Conservation (phyloP, 2,888 invertebrate genomes). For the Branchipolynoe longqiensis region DNA sequence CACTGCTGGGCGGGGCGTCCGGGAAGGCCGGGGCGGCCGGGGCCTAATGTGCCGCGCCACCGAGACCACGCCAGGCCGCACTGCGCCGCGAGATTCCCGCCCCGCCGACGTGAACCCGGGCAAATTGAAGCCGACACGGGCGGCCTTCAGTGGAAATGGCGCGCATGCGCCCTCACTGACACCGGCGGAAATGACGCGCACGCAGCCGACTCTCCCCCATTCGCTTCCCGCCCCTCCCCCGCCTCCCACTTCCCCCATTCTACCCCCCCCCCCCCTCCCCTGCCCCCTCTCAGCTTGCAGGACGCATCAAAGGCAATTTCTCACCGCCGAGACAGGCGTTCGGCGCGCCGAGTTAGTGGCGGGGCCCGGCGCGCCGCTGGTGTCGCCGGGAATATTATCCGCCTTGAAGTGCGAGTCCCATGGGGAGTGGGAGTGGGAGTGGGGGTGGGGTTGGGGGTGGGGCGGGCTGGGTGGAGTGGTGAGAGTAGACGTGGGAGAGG, state of each 20-base stretch:
- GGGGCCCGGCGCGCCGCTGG: neutral
- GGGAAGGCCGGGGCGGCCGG: neutral
- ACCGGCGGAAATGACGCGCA: slow-evolving; percentile 25
- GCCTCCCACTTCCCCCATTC: neutral
- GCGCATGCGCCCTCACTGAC: slow-evolving; percentile 28
- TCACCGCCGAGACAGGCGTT: slow-evolving; percentile 1
- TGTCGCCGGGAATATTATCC: slow-evolving; percentile 40
- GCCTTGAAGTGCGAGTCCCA: no score
- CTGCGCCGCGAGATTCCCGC: slow-evolving; percentile 32
- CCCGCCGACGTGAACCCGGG: slow-evolving; percentile 16
- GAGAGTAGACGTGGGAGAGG: no score
- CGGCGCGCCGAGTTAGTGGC: neutral
- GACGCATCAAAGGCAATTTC: slow-evolving; percentile 31
- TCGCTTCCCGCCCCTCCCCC: neutral
- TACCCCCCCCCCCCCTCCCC: neutral
- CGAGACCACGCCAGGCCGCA: slow-evolving; percentile 1
- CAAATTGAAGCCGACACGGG: slow-evolving; percentile 43
- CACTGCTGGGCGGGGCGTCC: neutral
- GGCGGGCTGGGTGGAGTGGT: no score
- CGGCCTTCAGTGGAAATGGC: slow-evolving; percentile 26
- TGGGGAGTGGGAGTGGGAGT: no score
- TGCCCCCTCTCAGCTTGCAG: neutral
- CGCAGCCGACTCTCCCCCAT: neutral
- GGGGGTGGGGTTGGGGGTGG: no score
- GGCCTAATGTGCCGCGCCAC: neutral